Evolutionary conservation across 2,888 invertebrate species (phyloP).

Genomic region (Allolobophora icterica): DNA sequence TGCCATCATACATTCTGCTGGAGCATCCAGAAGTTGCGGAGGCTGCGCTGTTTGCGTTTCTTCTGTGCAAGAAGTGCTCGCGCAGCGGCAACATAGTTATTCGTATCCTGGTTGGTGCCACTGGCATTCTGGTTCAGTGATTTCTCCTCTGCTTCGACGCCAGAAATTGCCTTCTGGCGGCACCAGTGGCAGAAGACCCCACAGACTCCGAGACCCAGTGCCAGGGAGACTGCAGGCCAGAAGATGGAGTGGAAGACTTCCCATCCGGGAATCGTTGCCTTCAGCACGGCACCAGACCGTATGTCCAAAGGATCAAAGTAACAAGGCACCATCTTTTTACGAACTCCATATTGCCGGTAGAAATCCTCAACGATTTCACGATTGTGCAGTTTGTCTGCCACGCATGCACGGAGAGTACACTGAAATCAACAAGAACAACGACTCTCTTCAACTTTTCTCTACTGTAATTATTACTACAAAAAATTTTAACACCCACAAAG

Average conservation of each 20-base stretch:
- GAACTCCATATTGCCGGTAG: conserved; percentile 36
- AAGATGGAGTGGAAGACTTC: conserved; percentile 44
- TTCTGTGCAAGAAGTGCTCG: conserved; percentile 20
- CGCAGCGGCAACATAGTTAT: conserved; percentile 17
- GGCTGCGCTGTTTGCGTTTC: conserved; percentile 32
- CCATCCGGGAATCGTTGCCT: conserved; percentile 34
- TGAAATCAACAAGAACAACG: conserved; percentile 33
- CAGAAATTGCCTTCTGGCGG: conserved; percentile 19
- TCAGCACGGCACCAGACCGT: conserved; percentile 41
- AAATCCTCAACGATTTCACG: conserved; percentile 40
- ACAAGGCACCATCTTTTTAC: conserved; percentile 35
- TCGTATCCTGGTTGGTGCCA: background rate
- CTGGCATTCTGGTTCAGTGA: conserved; percentile 2
- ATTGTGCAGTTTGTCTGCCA: conserved; percentile 35
- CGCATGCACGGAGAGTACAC: conserved; percentile 45
- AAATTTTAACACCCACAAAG: background rate
- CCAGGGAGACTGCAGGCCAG: conserved; percentile 43
- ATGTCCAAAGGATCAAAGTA: conserved; percentile 42
- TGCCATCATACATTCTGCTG: conserved; percentile 35
- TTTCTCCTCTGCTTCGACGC: conserved; percentile 13
- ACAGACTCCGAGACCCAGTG: conserved; percentile 41
- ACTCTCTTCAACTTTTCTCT: background rate
- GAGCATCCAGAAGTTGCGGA: conserved; percentile 38
- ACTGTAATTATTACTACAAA: background rate
- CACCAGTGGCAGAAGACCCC: conserved; percentile 43